A percentile compares a stretch with the other conserved stretches of the same genome.
phyloP scores from a whole-genome alignment of 2,888 invertebrate species.

The Cheilosia vulpina region DNA sequence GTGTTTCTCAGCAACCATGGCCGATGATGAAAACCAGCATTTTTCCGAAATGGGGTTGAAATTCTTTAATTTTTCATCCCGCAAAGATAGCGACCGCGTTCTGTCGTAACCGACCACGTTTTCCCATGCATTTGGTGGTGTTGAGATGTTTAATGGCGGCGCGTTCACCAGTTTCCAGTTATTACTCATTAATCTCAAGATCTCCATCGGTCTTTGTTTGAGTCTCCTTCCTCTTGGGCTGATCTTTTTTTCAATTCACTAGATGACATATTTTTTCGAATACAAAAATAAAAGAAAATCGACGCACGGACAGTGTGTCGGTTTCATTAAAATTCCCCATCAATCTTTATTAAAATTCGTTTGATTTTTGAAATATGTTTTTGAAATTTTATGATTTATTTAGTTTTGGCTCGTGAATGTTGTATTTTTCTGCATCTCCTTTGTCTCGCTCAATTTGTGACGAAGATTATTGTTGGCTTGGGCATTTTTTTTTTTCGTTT shows the following conservation, averaged over 20 bases:
- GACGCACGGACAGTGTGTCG: constrained; percentile 26
- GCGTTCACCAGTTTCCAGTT: constrained; percentile 20
- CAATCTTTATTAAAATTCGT: constrained; percentile 56
- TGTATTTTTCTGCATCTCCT: constrained; percentile 7
- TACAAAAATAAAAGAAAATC: constrained; percentile 38
- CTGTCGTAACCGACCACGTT: constrained; percentile 26
- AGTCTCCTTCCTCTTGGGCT: not conserved
- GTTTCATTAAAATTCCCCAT: constrained; percentile 46
- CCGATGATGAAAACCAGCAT: constrained; percentile 40
- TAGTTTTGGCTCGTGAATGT: not conserved
- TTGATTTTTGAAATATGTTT: constrained; percentile 18
- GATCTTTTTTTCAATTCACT: constrained; percentile 12
- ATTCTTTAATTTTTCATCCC: constrained; percentile 40
- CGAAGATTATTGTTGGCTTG: not conserved
- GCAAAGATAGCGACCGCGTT: not conserved
- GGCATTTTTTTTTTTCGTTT: not conserved
- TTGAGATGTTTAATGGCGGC: constrained; percentile 19
- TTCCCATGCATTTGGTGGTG: constrained; percentile 29
- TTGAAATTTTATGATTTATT: constrained; percentile 45
- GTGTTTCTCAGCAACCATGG: constrained; percentile 3
- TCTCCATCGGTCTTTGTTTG: not conserved
- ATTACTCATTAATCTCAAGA: constrained; percentile 32
- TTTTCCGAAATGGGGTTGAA: constrained; percentile 20
- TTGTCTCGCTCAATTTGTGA: constrained; percentile 16
- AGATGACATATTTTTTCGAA: constrained; percentile 42